A percentile compares a stretch with the other conserved stretches of the same genome.
These are phyloP conservation scores for Drosophila aff. DNA, from an alignment of 1,140 invertebrate species.

Conservation along the genomic window DNA sequence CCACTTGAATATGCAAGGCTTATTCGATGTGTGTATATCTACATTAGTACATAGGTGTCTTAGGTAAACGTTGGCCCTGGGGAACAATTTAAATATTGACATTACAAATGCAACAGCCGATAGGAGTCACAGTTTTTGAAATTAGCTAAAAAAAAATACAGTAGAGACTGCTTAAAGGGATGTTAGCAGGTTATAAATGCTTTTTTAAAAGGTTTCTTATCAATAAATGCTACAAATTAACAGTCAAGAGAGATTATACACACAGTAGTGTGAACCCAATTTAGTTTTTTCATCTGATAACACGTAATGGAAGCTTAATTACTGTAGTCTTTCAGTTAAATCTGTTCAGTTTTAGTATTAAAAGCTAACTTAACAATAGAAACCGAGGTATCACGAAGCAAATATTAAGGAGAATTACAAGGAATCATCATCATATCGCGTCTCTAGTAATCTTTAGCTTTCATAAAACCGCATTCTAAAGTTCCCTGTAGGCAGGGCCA, in stretches of 20 bases:
- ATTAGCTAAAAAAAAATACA: not conserved
- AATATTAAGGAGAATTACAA: too few species aligned
- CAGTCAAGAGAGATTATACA: not conserved
- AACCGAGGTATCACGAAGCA: not conserved
- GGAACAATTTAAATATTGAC: constrained; percentile 25
- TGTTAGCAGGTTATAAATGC: not conserved
- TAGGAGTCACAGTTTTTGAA: not conserved
- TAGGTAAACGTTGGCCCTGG: constrained; percentile 32
- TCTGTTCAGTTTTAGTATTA: not conserved
- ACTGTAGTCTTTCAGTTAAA: not conserved
- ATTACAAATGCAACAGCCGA: constrained; percentile 31
- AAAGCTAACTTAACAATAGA: not conserved
- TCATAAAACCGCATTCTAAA: too few species aligned
- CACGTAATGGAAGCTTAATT: not conserved
- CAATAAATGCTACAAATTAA: not conserved
- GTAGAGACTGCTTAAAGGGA: not conserved
- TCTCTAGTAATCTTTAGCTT: not conserved
- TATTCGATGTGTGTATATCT: not conserved
- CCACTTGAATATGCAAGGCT: not conserved
- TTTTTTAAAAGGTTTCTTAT: too few species aligned
- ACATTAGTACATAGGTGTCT: constrained; percentile 1
- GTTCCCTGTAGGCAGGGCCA: not conserved
- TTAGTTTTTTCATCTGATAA: not conserved
- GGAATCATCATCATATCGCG: not conserved
- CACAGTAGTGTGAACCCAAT: not conserved